Evolutionary conservation across 2,113 vertebrate species (phyloP).

Genomic region (Henicopernis longicauda): DNA sequence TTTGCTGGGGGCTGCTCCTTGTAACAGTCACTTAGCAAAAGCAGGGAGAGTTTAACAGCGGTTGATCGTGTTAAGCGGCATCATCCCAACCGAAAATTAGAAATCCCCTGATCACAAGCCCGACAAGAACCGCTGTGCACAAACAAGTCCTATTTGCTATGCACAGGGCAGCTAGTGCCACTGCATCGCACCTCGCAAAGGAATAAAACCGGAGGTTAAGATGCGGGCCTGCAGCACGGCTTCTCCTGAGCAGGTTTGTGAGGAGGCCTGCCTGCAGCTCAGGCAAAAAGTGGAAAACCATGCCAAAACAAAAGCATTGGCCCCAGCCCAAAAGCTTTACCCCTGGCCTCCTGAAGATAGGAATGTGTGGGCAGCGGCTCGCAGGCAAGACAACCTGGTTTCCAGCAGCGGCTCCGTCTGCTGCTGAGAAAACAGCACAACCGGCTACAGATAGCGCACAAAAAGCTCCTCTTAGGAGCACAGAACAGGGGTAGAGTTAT

Average conservation of each 20-base stretch:
- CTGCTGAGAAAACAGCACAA: neutral
- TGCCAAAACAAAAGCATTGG: neutral
- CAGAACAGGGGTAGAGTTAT: rapidly evolving
- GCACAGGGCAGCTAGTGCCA: neutral
- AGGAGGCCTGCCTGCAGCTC: neutral
- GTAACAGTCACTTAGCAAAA: neutral
- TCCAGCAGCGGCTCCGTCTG: neutral
- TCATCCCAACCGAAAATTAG: neutral
- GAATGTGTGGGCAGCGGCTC: neutral
- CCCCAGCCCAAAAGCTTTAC: neutral
- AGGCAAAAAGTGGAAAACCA: neutral
- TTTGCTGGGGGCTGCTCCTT: slow-evolving; percentile 13
- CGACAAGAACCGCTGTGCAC: neutral
- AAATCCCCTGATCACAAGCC: neutral
- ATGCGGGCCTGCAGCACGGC: neutral
- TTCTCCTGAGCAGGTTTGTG: neutral
- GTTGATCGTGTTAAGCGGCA: neutral
- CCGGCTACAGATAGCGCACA: neutral
- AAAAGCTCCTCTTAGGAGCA: neutral
- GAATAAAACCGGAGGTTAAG: neutral
- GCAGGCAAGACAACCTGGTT: neutral
- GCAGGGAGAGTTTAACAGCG: neutral
- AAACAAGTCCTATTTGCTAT: neutral
- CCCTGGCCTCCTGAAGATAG: neutral
- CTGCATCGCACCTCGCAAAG: neutral